phyloP scores from a whole-genome alignment of 2,797 vertebrate genomes.

The Phataginus tetradactyla region DNA sequence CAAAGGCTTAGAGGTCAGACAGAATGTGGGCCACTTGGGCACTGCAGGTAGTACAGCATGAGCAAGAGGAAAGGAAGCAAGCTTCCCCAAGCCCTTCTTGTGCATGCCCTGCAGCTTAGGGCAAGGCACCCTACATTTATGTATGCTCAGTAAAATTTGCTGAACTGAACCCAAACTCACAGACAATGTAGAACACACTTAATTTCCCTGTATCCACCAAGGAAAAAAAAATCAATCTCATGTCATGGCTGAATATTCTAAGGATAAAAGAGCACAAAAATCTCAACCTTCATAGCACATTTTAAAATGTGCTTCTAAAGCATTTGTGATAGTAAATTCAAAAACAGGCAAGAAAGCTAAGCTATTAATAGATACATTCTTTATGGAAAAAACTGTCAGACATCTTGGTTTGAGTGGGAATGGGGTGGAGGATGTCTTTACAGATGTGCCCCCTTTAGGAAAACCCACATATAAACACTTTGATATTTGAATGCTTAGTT shows the following conservation, averaged over 20 bases:
- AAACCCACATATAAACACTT: neutral
- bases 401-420: accelerated
- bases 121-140: neutral
- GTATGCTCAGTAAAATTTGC: neutral
- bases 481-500: neutral
- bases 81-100: too few species aligned
- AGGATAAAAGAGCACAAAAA: neutral
- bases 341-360: conserved; percentile 10
- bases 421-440: neutral
- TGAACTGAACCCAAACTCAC: neutral
- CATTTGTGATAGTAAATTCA: conserved; percentile 44
- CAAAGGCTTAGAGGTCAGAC: neutral
- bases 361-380: neutral
- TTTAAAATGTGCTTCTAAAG: conserved; percentile 1
- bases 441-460: neutral
- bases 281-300: neutral
- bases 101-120: accelerated
- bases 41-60: accelerated
- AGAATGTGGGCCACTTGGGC: accelerated
- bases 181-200: neutral
- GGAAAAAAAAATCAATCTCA: neutral
- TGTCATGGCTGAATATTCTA: neutral
- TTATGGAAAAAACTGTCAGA: neutral
- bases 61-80: neutral
- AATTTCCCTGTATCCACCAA: neutral